These are phyloP conservation scores for Paramormyrops kingsleyae DNA, from an alignment of 2,113 vertebrate species.

Conservation along the genomic window DNA sequence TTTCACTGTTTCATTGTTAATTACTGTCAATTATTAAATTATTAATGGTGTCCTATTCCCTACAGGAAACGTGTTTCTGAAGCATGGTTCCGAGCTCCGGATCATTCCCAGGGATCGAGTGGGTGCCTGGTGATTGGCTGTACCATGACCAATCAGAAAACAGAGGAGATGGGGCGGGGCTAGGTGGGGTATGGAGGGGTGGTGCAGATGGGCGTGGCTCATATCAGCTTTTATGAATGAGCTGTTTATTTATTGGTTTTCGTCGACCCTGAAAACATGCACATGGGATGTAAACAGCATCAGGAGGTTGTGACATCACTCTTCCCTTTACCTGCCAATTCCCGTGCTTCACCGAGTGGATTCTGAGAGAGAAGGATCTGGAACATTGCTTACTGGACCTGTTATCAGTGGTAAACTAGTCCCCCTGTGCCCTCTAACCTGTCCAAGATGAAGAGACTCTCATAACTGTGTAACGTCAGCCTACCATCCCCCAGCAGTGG, in stretches of 20 bases:
- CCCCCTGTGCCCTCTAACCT: neutral
- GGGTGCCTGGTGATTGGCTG: slow-evolving; percentile 37
- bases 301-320: neutral
- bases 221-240: neutral
- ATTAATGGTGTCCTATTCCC: neutral
- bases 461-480: neutral
- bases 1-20: neutral
- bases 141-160: slow-evolving; percentile 42
- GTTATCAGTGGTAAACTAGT: neutral
- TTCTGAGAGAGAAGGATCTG: neutral
- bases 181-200: neutral
- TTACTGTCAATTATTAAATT: neutral
- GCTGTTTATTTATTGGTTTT: slow-evolving; percentile 12
- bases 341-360: neutral
- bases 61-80: slow-evolving; percentile 65
- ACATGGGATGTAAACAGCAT: neutral
- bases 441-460: neutral
- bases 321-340: neutral
- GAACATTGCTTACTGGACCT: neutral
- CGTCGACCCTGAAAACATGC: neutral
- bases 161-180: neutral
- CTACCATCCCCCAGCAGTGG: no score
- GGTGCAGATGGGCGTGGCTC: neutral
- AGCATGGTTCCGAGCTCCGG: slow-evolving; percentile 67
- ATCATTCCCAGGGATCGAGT: slow-evolving; percentile 70